Base-by-base conservation (phyloP, 1,140 invertebrate genomes). In the Drosophila kanapiae region DNA sequence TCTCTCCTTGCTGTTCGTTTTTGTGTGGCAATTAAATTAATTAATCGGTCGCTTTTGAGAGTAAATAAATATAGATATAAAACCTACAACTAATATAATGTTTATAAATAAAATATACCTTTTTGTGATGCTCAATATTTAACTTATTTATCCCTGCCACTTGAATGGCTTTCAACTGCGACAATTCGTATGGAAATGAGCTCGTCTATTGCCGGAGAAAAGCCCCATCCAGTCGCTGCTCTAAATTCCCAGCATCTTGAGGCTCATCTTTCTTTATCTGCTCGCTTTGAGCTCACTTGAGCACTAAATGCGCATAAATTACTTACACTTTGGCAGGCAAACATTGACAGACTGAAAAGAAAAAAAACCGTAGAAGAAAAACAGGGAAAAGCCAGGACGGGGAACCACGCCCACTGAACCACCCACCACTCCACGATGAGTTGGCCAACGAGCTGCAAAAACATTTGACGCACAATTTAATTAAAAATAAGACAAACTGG, bases 261-360 rank as follows among this genome's bases (percentile, higher is more conserved):
- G 70, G 70, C 68, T 42, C 70, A 72, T 74, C 54, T 72, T 74
- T 69, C 63, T 77, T 77, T 77, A 56, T 67, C 53, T 56, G 45
- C 43, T 72, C 67, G 75, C 63, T 87, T 88, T 88, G 72, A 88
- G 84, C 80, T 72, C 85, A 88, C 84, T 88, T 90, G 59, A 90
- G 84, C 80, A 79, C 84, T 88, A 88, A 88, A 88, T 88, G 85
- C 80, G 85, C 84, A 88, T 88, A 88, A 88, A 88, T 90, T 88
- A 90, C 80, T 88, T 88, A 88, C 85, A 88, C 84, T 88, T 88
- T 90, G 85, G 64, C 85, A 78, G 72, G 85, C 85, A 88, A 88
- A 88, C 84, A 88, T 88, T 88, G 84, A 87, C 84, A 83, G 75
- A 65, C 60, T 29, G 48, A 29, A 51, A 51, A 42, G 71, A 69